Base-by-base conservation (phyloP, 1,140 invertebrate genomes). In the Thaumatotibia leucotreta region DNA sequence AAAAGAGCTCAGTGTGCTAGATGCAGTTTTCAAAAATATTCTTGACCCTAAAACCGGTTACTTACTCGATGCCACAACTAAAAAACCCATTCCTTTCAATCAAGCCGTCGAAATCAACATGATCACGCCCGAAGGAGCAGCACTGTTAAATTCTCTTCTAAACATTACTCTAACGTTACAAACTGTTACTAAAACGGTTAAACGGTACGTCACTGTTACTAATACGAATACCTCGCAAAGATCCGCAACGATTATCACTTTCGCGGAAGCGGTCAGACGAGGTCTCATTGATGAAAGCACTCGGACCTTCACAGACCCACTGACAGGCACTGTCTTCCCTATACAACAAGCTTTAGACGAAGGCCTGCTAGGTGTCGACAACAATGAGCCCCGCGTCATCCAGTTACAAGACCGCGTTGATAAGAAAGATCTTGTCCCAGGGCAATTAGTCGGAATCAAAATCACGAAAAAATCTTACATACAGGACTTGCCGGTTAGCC, bases 41-140 rank as follows among this genome's bases (percentile, higher is more conserved):
- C 92, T 99, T 20, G 96, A 99, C 88, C 95, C 97, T 6, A 95
- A 95, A 83, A 95, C 95, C 31, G 98, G 97, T 9, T 94, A 97
- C 81, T 91, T 99, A 52, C 88, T 96, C 61, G 96, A 99, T 87
- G 93, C 95, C 4, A 92, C 93, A 73, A 95, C 93, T 23, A 95
- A 95, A 72, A 94, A 95, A 84, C 93, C 95, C 71, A 92, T 99
- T 75, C 95, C 96, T 73, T 93, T 98, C 54, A 95, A 97, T 76
- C 95, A 96, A 81, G 97, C 97, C 32, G 95, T 99, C 62, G 94
- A 96, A 82, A 93, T 95, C 35, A 95, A 96, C 79, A 92, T 97
- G 62, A 96, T 98, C 10, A 96, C 96, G 6, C 93, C 95, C 1
- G 95, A 98, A 85, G 97, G 97, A 61, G 97, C 96, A 49, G 94